phyloP scores from a whole-genome alignment of 2,888 invertebrate genomes.

The Notodonta ziczac region DNA sequence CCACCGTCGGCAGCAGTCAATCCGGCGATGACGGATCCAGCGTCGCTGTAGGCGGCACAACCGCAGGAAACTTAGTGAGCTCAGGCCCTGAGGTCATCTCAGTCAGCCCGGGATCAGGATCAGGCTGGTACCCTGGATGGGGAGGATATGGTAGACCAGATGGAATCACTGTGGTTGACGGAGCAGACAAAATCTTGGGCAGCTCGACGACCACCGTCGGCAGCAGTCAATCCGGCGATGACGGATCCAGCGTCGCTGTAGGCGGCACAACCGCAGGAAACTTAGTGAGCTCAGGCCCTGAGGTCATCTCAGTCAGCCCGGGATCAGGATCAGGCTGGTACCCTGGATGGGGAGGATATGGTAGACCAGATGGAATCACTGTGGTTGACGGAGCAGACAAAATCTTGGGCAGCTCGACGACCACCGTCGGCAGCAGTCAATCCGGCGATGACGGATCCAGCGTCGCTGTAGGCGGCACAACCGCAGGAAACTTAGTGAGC shows the following conservation, averaged over 20 bases:
- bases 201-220: background rate
- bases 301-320: too few species aligned
- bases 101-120: background rate
- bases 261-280: background rate
- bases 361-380: background rate
- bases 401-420: background rate
- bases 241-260: background rate
- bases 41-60: background rate
- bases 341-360: background rate
- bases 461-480: background rate
- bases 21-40: background rate
- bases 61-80: background rate
- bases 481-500: background rate
- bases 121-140: background rate
- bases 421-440: background rate
- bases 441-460: background rate
- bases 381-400: background rate
- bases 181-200: background rate
- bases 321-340: too few species aligned
- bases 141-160: background rate
- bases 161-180: background rate
- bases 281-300: background rate
- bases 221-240: background rate
- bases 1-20: background rate
- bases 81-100: background rate